Conservation (phyloP, 2,113 vertebrate species). For the Prolemur simus region DNA sequence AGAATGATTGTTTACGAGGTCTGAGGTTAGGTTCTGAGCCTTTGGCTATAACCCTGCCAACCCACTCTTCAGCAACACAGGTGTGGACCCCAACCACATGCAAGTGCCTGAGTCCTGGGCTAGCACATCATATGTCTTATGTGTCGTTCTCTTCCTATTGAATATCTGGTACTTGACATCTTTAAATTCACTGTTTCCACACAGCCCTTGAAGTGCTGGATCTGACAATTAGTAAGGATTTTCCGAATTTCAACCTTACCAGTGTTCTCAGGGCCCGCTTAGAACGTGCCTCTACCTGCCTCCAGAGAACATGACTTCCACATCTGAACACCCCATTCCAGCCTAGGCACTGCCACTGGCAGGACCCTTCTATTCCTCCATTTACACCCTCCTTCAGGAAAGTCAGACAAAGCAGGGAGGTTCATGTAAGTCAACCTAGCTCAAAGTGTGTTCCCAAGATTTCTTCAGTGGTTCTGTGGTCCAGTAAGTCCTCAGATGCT, state of each 20-base stretch:
- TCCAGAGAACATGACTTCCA: neutral
- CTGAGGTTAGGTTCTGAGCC: neutral
- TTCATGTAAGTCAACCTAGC: neutral
- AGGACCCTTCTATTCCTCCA: neutral
- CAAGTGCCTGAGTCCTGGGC: neutral
- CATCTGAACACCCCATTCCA: neutral
- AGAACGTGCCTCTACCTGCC: neutral
- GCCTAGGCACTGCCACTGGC: neutral
- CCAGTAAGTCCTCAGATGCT: neutral
- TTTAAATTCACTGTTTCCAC: neutral
- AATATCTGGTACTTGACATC: neutral
- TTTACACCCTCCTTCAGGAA: neutral
- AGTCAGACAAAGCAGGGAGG: neutral
- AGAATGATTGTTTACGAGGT: neutral
- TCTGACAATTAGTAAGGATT: neutral
- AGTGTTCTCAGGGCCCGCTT: neutral
- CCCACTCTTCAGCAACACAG: neutral
- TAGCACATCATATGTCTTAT: neutral
- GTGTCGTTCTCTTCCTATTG: neutral
- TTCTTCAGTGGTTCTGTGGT: neutral
- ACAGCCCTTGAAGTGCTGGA: neutral
- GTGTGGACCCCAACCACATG: rapidly evolving
- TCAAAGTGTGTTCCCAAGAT: neutral
- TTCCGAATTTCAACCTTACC: neutral
- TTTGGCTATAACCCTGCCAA: neutral